These are phyloP conservation scores for Falco biarmicus DNA, from an alignment of 2,797 vertebrate species.

Conservation along the genomic window DNA sequence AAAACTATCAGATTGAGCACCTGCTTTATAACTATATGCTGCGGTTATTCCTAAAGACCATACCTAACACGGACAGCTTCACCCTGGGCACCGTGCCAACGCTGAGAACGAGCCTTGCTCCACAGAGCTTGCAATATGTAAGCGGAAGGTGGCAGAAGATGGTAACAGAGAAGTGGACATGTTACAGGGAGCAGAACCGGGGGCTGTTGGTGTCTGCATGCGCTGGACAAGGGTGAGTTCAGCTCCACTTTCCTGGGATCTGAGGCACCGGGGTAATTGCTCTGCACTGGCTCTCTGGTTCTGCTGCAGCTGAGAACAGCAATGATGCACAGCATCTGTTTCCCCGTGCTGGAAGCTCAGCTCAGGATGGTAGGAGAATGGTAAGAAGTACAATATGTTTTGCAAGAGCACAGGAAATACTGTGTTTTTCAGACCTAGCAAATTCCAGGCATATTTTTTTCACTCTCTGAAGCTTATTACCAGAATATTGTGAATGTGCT, in stretches of 20 bases:
- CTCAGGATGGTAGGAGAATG: neutral
- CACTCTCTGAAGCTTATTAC: neutral
- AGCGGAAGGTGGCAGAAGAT: neutral
- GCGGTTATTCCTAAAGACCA: neutral
- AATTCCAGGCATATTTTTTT: neutral
- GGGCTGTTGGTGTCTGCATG: neutral
- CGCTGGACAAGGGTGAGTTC: fast-evolving
- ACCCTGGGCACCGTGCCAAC: neutral
- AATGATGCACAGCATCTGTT: neutral
- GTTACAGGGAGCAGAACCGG: neutral
- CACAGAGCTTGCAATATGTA: neutral
- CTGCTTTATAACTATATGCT: neutral
- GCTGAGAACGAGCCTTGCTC: neutral
- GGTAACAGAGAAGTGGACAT: neutral
- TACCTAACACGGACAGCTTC: neutral
- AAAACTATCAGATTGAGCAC: neutral
- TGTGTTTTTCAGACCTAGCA: neutral
- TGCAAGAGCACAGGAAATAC: neutral
- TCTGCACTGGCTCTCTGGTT: fast-evolving
- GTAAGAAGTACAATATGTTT: neutral
- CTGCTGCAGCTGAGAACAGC: neutral
- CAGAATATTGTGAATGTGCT: neutral
- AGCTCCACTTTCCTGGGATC: neutral
- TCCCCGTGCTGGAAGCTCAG: neutral
- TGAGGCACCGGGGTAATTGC: neutral